Conservation (phyloP, 2,113 vertebrate species). For the Spermophilus dauricus region DNA sequence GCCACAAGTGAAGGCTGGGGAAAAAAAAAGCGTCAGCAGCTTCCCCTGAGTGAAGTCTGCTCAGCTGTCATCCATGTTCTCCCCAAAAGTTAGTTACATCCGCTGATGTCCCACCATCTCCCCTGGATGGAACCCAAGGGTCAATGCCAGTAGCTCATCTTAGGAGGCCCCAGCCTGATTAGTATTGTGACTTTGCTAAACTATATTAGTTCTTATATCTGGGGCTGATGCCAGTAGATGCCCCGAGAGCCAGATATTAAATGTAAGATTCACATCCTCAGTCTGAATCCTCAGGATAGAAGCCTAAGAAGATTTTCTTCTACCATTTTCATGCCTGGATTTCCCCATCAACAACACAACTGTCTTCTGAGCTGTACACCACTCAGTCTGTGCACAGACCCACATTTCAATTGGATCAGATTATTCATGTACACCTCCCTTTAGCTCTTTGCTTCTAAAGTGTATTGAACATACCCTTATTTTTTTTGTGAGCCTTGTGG, state of each 20-base stretch:
- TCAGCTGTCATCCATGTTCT: neutral
- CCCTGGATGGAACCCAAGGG: rapidly evolving
- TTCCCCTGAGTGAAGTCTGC: neutral
- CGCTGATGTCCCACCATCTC: rapidly evolving
- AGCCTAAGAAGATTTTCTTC: neutral
- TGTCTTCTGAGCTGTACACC: neutral
- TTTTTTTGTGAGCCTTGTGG: neutral
- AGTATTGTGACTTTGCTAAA: neutral
- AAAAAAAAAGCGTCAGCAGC: too few relatives aligned
- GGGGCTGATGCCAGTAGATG: too few relatives aligned
- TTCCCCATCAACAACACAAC: neutral
- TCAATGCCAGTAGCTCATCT: neutral
- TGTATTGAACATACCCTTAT: rapidly evolving
- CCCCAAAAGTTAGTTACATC: neutral
- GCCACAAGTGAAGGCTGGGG: neutral
- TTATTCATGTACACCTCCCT: neutral
- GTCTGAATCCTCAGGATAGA: neutral
- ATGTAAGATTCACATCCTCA: neutral
- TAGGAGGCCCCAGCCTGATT: neutral
- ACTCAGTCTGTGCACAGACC: neutral
- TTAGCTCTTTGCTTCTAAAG: neutral
- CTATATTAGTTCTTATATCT: neutral
- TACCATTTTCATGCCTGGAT: neutral
- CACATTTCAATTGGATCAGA: neutral
- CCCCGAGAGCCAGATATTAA: neutral